Conservation (phyloP, 2,888 invertebrate species). For the Lochmaea capreae region DNA sequence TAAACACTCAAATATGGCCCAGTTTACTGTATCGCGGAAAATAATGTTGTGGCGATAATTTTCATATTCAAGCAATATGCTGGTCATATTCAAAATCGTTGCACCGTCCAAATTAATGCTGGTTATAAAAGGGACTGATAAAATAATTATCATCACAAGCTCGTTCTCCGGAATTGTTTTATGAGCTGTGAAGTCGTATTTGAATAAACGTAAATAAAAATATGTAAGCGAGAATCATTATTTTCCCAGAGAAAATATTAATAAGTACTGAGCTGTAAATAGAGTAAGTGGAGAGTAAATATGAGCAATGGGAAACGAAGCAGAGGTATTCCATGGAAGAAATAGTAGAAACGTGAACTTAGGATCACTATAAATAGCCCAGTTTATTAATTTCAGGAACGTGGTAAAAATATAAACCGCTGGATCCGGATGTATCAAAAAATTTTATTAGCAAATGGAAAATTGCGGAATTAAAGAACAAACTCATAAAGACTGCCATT, state of each 20-base stretch:
- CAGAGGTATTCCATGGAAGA: no score
- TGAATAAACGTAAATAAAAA: neutral
- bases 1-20: conserved; percentile 17
- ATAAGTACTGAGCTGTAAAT: no score
- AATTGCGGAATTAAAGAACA: no score
- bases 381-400: no score
- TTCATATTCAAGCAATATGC: conserved; percentile 34
- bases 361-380: no score
- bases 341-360: no score
- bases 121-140: conserved; percentile 24
- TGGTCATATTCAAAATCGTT: conserved; percentile 33
- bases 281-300: neutral
- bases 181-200: neutral
- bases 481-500: no score
- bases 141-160: conserved; percentile 26
- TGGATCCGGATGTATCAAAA: no score
- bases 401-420: no score
- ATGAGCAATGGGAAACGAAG: no score
- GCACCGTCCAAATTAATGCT: conserved; percentile 21
- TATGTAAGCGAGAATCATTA: neutral
- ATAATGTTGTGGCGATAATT: conserved; percentile 35
- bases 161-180: conserved; percentile 16
- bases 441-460: no score
- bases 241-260: no score
- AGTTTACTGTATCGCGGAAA: conserved; percentile 20